These are phyloP conservation scores for Stichopus horrens DNA, from an alignment of 53 echinoderm and acorn worm genomes.

Conservation along the genomic window DNA sequence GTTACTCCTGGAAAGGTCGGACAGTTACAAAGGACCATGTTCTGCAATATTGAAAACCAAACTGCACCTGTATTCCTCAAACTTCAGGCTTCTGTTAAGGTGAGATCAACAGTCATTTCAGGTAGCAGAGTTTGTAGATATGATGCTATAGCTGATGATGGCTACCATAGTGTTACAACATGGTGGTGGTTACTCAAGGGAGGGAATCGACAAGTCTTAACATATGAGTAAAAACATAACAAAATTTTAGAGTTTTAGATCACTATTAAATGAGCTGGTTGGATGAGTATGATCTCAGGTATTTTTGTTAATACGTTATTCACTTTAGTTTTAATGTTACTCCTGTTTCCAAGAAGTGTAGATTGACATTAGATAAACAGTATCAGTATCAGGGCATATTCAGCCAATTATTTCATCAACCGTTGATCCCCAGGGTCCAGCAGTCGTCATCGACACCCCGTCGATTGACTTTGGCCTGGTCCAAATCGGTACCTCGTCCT, in stretches of 20 bases:
- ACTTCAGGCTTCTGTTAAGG: constrained; percentile 78
- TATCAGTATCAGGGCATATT: too few relatives aligned
- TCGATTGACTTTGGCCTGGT: constrained; percentile 86
- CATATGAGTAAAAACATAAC: too few relatives aligned
- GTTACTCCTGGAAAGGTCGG: constrained; percentile 78
- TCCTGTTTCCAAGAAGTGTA: too few relatives aligned
- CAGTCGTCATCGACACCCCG: constrained; percentile 77
- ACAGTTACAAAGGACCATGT: constrained; percentile 75
- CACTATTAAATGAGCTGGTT: background rate
- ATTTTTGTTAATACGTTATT: too few relatives aligned
- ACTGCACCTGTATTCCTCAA: constrained; percentile 67
- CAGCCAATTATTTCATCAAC: too few relatives aligned
- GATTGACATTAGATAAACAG: too few relatives aligned
- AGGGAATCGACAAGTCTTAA: too few relatives aligned
- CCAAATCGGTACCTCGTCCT: constrained; percentile 55
- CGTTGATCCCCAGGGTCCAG: constrained; percentile 64
- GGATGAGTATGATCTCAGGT: background rate
- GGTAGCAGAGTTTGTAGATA: background rate
- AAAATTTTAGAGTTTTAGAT: too few relatives aligned
- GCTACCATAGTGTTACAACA: background rate
- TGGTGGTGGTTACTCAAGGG: too few relatives aligned
- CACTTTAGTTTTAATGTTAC: too few relatives aligned
- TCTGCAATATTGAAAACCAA: constrained; percentile 78
- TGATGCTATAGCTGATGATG: background rate
- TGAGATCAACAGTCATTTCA: background rate